phyloP scores from a whole-genome alignment of 1,140 invertebrate genomes.

The Zelostemma sp. region DNA sequence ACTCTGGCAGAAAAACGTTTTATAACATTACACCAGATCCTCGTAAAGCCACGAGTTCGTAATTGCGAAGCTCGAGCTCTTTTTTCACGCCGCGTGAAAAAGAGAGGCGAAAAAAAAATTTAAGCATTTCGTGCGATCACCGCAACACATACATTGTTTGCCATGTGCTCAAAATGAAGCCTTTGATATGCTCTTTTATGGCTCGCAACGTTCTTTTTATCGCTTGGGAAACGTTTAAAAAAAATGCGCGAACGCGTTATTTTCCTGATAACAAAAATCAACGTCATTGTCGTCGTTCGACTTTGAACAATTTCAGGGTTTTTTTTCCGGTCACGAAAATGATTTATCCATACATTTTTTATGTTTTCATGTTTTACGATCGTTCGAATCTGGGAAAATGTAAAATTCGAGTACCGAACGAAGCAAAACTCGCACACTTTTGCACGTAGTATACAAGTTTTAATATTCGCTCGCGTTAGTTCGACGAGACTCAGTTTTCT shows the following conservation, averaged over 20 bases:
- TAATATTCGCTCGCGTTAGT: slow-evolving; percentile 51
- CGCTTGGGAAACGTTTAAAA: not conserved
- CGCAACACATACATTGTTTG: slow-evolving; percentile 1
- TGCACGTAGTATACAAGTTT: slow-evolving; percentile 40
- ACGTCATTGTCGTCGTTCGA: too few species aligned
- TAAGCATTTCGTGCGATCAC: not conserved
- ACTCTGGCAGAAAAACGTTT: not conserved
- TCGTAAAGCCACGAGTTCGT: not conserved
- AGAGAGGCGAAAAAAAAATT: not conserved
- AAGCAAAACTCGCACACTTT: slow-evolving; percentile 29
- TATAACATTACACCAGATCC: not conserved
- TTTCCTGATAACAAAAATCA: too few species aligned
- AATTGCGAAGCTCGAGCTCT: not conserved
- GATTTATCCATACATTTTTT: too few species aligned
- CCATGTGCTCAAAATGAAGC: slow-evolving; percentile 2
- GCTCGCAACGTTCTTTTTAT: not conserved
- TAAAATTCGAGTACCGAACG: too few species aligned
- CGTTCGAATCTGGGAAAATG: too few species aligned
- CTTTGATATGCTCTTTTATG: not conserved
- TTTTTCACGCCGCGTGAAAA: not conserved
- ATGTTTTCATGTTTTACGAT: too few species aligned
- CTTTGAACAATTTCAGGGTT: too few species aligned
- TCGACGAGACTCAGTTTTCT: slow-evolving; percentile 40
- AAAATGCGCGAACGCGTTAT: not conserved
- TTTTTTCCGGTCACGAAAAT: too few species aligned